phyloP scores from a whole-genome alignment of 1,140 invertebrate species.

The Pseudomyrmex pallidus region DNA sequence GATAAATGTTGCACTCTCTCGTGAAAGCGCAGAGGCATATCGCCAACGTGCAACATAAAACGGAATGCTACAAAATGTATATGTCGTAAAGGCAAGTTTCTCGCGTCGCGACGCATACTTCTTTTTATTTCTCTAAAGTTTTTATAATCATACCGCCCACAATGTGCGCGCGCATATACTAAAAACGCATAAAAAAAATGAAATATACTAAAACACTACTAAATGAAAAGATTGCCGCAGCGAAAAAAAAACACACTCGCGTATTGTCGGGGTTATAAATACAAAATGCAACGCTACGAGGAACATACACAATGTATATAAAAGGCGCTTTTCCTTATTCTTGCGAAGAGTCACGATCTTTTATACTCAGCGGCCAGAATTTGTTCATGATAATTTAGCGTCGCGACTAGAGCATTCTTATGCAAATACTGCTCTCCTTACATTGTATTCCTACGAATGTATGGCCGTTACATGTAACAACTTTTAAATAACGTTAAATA shows the following conservation, averaged over 20 bases:
- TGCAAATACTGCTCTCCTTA: background rate
- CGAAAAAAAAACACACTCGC: background rate
- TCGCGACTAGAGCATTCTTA: background rate
- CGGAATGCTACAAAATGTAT: conserved; percentile 26
- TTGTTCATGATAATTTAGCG: conserved; percentile 10
- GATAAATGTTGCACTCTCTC: conserved; percentile 25
- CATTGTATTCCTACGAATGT: background rate
- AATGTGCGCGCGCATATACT: background rate
- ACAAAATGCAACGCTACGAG: conserved; percentile 25
- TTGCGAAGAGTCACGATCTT: background rate
- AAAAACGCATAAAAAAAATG: too few species aligned
- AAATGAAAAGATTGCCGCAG: conserved; percentile 16
- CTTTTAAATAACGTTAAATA: background rate
- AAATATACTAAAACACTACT: conserved; percentile 14
- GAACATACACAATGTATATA: background rate
- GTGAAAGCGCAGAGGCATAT: background rate
- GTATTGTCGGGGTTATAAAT: background rate
- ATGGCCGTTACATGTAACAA: background rate
- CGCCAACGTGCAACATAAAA: conserved; percentile 19
- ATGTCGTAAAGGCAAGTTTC: conserved; percentile 17
- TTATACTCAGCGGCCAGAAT: background rate
- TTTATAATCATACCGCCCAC: background rate
- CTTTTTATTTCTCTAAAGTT: conserved; percentile 21
- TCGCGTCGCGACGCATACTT: background rate
- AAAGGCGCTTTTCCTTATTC: conserved; percentile 10